Evolutionary conservation across 2,113 vertebrate species (phyloP), one percentile per base, ranked within the genome.

Genomic region (Numida meleagris): DNA sequence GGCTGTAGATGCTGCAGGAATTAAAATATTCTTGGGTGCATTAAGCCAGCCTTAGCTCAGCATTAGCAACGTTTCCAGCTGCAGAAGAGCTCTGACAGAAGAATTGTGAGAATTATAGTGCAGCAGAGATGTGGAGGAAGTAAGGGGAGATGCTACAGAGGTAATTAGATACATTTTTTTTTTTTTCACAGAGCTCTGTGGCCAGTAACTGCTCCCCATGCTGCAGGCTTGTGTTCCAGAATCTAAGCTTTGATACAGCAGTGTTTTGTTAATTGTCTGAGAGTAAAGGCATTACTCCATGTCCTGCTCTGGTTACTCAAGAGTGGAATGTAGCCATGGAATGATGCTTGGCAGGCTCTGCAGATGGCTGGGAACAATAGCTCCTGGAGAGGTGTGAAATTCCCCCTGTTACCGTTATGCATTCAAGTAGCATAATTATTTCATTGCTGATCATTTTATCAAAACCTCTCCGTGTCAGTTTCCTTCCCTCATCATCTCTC

Each of bases 11-110:
- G 73, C 61, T 81, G 65, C 12, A 53, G 82, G 73, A 90, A 90
- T 91, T 81, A 62, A 82, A 93, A 34, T 93, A 77, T 29, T 63
- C 38, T 74, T 31, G 53, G 65, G 24, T 88, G 46, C 11, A 3
- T 78, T 81, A 94, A 91, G 48, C 48, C 72, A 80, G 65, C 33
- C 3, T 0, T 46, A 82, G 68, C 65, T 94, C 65, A 61, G 86
- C 67, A 58, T 77, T 79, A 89, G 65, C 43, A 31, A 57, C 66
- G 73, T 61, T 91, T 83, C 75, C 79, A 88, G 87, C 74, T 94
- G 78, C 84, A 57, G 33, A 53, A 81, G 73, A 43, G 78, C 75
- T 53, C 58, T 20, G 34, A 51, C 48, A 75, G 76, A 43, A 61
- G 70, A 67, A 58, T 31, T 84, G 51, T 34, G 68, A 63, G 68